phyloP scores from a whole-genome alignment of 2,888 invertebrate genomes.

The Willowsia nigromaculata region DNA sequence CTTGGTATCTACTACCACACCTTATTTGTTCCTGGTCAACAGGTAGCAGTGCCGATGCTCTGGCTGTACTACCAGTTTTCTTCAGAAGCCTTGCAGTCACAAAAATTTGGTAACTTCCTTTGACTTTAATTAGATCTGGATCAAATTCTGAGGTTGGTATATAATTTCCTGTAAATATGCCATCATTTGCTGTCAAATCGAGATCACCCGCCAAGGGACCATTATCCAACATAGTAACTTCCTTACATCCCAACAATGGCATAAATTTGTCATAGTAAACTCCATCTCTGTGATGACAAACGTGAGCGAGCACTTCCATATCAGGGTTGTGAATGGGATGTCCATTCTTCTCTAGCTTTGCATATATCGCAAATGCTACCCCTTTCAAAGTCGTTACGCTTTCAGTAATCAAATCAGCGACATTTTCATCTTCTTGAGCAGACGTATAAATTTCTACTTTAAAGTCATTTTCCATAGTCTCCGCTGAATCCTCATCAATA shows the following conservation, averaged over 20 bases:
- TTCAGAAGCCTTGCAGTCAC: not conserved
- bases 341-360: constrained; percentile 50
- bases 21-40: not conserved
- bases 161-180: constrained; percentile 47
- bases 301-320: constrained; percentile 23
- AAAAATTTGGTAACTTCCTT: constrained; percentile 6
- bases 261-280: not conserved
- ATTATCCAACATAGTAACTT: not conserved
- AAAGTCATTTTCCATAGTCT: not conserved
- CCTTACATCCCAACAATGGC: not conserved
- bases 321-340: constrained; percentile 41
- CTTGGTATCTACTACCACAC: constrained; percentile 41
- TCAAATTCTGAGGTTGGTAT: not conserved
- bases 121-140: not conserved
- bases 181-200: constrained; percentile 55
- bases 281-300: not conserved
- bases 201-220: not conserved
- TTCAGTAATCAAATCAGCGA: not conserved
- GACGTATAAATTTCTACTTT: constrained; percentile 2
- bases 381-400: constrained; percentile 13
- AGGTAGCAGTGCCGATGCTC: not conserved
- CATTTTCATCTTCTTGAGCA: not conserved
- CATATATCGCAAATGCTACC: constrained; percentile 21
- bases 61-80: not conserved
- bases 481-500: not conserved